phyloP scores from a whole-genome alignment of 2,888 invertebrate species.

The Eupithecia centaureata region DNA sequence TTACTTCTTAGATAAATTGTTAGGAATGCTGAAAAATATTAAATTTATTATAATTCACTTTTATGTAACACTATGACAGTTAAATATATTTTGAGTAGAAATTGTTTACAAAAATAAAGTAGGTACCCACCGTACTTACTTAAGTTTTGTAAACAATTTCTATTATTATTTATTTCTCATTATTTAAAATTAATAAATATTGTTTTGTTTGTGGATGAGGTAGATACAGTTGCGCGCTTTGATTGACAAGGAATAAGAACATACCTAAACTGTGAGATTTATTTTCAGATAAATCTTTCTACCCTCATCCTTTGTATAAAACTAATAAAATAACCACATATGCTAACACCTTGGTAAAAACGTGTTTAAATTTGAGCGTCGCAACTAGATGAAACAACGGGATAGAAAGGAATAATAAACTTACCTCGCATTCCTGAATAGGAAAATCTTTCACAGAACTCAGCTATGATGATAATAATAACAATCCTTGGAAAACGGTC shows the following conservation, averaged over 20 bases:
- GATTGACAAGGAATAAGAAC: no score
- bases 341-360: not conserved
- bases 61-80: no score
- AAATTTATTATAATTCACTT: conserved; percentile 10
- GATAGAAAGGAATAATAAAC: conserved; percentile 22
- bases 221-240: no score
- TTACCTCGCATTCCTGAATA: conserved; percentile 97
- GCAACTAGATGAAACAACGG: not conserved
- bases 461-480: conserved; percentile 95
- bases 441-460: conserved; percentile 97
- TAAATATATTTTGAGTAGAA: no score
- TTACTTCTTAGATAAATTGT: conserved; percentile 88
- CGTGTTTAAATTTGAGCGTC: not conserved
- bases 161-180: no score
- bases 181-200: no score
- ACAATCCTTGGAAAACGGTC: conserved; percentile 90
- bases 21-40: conserved; percentile 87
- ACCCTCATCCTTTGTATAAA: not conserved
- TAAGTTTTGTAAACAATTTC: no score
- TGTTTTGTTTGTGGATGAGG: no score
- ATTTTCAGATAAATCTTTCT: not conserved
- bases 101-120: no score
- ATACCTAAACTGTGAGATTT: no score
- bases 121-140: no score
- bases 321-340: not conserved